Conservation (phyloP, 64 coral and sea anemone species). For the Montipora foliosa region DNA sequence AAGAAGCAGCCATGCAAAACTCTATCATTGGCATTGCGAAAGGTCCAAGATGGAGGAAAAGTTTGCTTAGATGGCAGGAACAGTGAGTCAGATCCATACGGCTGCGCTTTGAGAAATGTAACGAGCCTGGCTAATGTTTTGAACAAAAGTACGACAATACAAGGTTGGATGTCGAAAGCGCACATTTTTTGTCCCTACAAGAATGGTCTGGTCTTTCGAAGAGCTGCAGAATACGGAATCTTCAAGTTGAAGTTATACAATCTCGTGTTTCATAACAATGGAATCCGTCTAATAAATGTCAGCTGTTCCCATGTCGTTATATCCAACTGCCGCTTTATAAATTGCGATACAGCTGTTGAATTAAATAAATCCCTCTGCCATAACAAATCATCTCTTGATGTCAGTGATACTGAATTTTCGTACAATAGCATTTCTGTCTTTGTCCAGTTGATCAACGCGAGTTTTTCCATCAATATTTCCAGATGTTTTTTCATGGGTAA, state of each 20-base stretch:
- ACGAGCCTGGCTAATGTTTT: not conserved
- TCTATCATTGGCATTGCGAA: not conserved
- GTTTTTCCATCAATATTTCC: not conserved
- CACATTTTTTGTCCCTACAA: not conserved
- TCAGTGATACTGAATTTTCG: not conserved
- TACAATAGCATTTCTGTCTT: not conserved
- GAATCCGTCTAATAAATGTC: not conserved
- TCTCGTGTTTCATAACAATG: not conserved
- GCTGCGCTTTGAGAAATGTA: not conserved
- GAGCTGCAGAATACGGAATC: too few species aligned
- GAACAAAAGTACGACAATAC: not conserved
- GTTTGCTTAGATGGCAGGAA: slow-evolving; percentile 13
- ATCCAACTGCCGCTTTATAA: not conserved
- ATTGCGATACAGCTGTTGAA: not conserved
- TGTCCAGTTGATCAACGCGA: not conserved
- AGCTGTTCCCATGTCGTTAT: not conserved
- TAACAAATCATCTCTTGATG: not conserved
- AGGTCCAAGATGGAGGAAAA: not conserved
- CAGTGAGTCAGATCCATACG: slow-evolving; percentile 25
- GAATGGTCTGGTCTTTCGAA: too few species aligned
- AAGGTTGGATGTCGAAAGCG: not conserved
- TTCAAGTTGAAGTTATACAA: not conserved
- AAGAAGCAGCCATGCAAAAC: not conserved
- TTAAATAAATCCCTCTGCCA: not conserved
- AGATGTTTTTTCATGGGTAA: not conserved